Percentiles rank a stretch among this genome's conserved stretches.
These are phyloP conservation scores for Lytechinus pictus DNA, from an alignment of 35 echinoderm and acorn worm genomes.

Conservation along the genomic window DNA sequence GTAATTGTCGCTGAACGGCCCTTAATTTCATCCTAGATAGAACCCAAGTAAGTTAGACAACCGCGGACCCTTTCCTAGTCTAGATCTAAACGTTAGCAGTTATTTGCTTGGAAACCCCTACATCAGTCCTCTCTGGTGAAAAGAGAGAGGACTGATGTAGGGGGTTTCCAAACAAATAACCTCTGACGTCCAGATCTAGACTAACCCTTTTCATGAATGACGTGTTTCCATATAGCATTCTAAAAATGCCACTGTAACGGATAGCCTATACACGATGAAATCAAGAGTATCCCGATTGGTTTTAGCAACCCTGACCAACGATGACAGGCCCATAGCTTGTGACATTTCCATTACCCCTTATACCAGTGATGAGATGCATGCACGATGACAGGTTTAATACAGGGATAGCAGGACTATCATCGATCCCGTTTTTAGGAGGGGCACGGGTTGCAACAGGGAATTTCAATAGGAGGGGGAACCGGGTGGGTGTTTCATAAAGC, in stretches of 20 bases:
- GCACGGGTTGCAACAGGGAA: no score
- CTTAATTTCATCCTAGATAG: no score
- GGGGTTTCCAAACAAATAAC: no score
- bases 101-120: no score
- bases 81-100: no score
- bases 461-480: background rate
- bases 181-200: no score
- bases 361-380: background rate
- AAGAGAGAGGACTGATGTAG: no score
- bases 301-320: background rate
- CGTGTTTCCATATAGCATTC: background rate
- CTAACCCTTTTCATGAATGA: background rate
- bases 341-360: background rate
- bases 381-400: background rate
- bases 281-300: background rate
- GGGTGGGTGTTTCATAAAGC: no score
- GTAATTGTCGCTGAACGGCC: no score
- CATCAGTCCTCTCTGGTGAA: no score
- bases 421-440: background rate
- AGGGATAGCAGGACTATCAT: background rate
- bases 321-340: background rate
- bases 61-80: no score
- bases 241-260: background rate
- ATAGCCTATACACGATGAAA: background rate
- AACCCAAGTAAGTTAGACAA: no score